Conservation (phyloP, 2,888 invertebrate species). For the Epistrophella euchroma region DNA sequence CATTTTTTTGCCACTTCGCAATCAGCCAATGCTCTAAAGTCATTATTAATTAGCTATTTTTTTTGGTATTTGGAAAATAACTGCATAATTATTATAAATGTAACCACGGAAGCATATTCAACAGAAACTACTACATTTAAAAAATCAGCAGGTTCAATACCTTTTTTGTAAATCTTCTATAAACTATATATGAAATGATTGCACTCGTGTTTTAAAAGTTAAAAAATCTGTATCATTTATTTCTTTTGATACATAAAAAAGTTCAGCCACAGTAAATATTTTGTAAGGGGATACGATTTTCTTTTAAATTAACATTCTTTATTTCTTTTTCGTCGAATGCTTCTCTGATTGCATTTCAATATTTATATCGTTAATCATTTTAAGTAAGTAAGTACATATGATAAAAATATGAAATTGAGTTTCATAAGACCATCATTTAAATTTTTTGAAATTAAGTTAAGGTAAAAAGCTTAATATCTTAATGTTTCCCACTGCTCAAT, state of each 20-base stretch:
- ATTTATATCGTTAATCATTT: neutral
- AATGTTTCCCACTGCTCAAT: too few species aligned
- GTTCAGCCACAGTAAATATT: conserved; percentile 10
- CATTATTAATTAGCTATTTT: neutral
- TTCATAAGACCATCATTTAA: neutral
- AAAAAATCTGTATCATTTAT: neutral
- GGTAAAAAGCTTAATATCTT: neutral
- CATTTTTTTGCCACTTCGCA: neutral
- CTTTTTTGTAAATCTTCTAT: neutral
- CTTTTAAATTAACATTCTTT: conserved; percentile 4
- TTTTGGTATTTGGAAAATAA: neutral
- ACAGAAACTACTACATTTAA: neutral
- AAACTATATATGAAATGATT: neutral
- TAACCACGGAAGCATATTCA: neutral
- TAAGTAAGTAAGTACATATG: neutral
- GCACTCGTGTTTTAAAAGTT: neutral
- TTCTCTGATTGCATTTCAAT: conserved; percentile 4
- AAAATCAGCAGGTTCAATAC: too few species aligned
- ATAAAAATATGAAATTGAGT: neutral
- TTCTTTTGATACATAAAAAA: conserved; percentile 26
- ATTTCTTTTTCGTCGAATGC: neutral
- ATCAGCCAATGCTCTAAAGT: conserved; percentile 8
- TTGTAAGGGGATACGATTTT: neutral
- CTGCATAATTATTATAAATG: neutral
- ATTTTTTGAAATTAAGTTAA: neutral